Conservation (phyloP, 2,888 invertebrate genomes). For the Agrochola litura region DNA sequence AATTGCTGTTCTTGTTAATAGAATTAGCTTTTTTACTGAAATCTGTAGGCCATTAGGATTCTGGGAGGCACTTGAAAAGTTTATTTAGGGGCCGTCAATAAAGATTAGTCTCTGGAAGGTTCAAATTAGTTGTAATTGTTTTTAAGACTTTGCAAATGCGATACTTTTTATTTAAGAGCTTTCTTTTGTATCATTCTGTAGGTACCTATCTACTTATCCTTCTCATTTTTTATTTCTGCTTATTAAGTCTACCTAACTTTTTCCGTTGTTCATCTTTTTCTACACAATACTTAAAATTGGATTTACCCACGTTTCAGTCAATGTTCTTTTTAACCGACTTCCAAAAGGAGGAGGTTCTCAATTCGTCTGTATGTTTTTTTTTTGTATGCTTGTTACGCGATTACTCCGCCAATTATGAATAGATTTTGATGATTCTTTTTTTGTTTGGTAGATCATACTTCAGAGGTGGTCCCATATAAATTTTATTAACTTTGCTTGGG, state of each 20-base stretch:
- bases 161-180: constrained; percentile 12
- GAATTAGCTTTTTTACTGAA: constrained; percentile 53
- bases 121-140: constrained; percentile 45
- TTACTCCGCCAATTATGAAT: too few relatives aligned
- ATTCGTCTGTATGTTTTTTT: too few relatives aligned
- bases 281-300: neutral
- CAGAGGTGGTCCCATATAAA: too few relatives aligned
- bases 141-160: constrained; percentile 11
- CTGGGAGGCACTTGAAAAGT: constrained; percentile 37
- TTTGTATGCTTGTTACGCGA: too few relatives aligned
- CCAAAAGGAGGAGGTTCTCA: too few relatives aligned
- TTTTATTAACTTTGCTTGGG: too few relatives aligned
- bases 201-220: neutral
- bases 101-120: constrained; percentile 23
- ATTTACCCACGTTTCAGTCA: too few relatives aligned
- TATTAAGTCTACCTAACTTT: neutral
- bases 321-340: too few relatives aligned
- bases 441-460: too few relatives aligned
- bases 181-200: neutral
- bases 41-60: constrained; percentile 41
- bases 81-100: constrained; percentile 32
- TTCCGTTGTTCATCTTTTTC: too few relatives aligned
- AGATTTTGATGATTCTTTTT: too few relatives aligned
- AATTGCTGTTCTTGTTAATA: constrained; percentile 54
- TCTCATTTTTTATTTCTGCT: neutral